phyloP scores from a whole-genome alignment of 64 coral and sea anemone species.

The Actinia tenebrosa region DNA sequence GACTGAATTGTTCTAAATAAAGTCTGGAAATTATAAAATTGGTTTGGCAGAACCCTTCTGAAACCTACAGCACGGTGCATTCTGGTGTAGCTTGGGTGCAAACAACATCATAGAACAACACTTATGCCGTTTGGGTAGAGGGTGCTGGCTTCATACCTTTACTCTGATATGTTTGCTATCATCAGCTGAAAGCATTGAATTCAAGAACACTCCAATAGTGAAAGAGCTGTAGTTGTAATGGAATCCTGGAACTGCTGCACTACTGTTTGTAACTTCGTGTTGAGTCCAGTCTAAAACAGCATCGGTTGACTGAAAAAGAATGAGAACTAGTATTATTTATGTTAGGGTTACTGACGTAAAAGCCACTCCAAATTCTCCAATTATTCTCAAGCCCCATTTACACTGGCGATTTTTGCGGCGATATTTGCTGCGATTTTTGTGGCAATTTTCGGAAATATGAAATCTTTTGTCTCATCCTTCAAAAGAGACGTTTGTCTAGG shows the following conservation, averaged over 20 bases:
- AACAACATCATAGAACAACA: too few relatives aligned
- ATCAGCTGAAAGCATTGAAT: background rate
- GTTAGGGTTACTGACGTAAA: background rate
- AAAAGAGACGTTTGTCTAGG: too few relatives aligned
- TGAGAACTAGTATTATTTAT: background rate
- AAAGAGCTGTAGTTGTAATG: background rate
- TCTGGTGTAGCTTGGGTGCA: too few relatives aligned
- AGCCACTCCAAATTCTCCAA: background rate
- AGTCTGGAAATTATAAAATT: too few relatives aligned
- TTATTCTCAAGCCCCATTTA: background rate
- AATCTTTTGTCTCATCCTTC: too few relatives aligned
- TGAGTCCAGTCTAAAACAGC: background rate
- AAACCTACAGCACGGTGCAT: too few relatives aligned
- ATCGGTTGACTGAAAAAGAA: background rate
- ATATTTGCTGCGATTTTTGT: background rate
- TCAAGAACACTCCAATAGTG: background rate
- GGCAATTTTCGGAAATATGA: too few relatives aligned
- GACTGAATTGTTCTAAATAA: too few relatives aligned
- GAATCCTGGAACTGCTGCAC: conserved; percentile 5
- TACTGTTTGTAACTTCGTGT: background rate
- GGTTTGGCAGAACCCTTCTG: too few relatives aligned
- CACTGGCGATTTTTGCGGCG: background rate
- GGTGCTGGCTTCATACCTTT: background rate
- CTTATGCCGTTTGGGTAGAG: too few relatives aligned
- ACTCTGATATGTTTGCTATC: background rate